phyloP scores from a whole-genome alignment of 1,140 invertebrate genomes.

The Nephotettix cincticeps region DNA sequence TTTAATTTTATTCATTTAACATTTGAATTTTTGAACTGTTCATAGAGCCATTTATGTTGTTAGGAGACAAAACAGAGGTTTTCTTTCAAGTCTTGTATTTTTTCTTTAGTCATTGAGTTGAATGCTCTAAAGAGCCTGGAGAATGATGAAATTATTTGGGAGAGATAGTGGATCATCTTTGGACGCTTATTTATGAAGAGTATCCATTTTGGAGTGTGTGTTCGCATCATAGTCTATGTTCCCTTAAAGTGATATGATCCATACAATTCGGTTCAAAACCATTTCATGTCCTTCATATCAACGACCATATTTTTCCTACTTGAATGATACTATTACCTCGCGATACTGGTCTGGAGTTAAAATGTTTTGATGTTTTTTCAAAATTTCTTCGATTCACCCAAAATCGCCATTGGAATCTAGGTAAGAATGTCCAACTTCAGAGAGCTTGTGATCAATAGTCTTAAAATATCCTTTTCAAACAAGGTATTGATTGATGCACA shows the following conservation, averaged over 20 bases:
- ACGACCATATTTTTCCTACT: constrained; percentile 22
- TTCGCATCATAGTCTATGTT: constrained; percentile 21
- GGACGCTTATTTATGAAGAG: not conserved
- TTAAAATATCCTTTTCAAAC: no score
- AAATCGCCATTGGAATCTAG: constrained; percentile 31
- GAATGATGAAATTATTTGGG: not conserved
- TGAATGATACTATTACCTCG: constrained; percentile 5
- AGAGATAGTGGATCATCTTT: constrained; percentile 5
- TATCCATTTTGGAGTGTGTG: constrained; percentile 25
- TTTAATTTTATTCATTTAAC: not conserved
- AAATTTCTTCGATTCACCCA: constrained; percentile 27
- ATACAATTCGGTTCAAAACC: constrained; percentile 26
- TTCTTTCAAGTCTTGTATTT: constrained; percentile 22
- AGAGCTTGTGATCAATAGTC: no score
- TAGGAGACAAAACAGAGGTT: constrained; percentile 3
- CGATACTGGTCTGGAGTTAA: constrained; percentile 23
- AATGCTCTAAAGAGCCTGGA: not conserved
- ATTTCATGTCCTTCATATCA: constrained; percentile 29
- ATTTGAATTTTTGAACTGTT: no score
- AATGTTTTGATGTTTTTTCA: constrained; percentile 25
- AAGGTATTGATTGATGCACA: constrained; percentile 27
- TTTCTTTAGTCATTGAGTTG: constrained; percentile 11
- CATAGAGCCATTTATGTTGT: constrained; percentile 24
- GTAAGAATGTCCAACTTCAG: constrained; percentile 25
- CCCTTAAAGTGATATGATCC: constrained; percentile 29